phyloP scores from a whole-genome alignment of 2,113 vertebrate species.

The Melanocharis versteri region DNA sequence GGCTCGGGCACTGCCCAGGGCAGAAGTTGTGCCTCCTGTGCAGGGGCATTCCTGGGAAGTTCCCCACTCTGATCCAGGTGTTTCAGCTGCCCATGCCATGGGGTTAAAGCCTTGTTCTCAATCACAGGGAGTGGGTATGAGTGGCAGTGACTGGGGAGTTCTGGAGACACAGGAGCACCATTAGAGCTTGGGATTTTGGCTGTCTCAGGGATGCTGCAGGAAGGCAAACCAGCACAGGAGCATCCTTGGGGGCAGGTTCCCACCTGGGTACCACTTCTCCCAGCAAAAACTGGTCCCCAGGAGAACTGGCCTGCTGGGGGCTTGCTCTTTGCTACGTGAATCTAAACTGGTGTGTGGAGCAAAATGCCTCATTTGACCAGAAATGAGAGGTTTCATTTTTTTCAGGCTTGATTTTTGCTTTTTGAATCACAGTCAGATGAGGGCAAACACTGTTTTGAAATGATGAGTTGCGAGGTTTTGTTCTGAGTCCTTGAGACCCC shows the following conservation, averaged over 20 bases:
- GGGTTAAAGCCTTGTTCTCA: neutral
- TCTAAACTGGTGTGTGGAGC: neutral
- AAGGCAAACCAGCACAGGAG: neutral
- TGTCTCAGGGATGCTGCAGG: neutral
- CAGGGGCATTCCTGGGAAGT: neutral
- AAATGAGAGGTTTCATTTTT: neutral
- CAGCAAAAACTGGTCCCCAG: neutral
- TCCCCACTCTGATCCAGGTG: fast-evolving
- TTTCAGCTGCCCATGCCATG: fast-evolving
- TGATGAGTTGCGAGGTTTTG: neutral
- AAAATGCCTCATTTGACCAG: neutral
- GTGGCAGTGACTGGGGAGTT: fast-evolving
- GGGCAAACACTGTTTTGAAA: neutral
- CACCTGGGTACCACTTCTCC: fast-evolving
- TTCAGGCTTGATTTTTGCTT: neutral
- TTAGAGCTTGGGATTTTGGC: fast-evolving
- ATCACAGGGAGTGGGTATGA: fast-evolving
- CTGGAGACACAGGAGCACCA: fast-evolving
- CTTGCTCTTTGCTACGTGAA: fast-evolving
- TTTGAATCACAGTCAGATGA: neutral
- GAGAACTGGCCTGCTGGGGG: neutral
- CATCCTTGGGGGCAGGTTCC: neutral
- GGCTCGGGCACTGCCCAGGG: neutral
- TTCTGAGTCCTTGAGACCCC: neutral
- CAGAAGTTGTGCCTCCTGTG: neutral